Conservation (phyloP, 2,797 vertebrate genomes). For the Cercopithecus diana region DNA sequence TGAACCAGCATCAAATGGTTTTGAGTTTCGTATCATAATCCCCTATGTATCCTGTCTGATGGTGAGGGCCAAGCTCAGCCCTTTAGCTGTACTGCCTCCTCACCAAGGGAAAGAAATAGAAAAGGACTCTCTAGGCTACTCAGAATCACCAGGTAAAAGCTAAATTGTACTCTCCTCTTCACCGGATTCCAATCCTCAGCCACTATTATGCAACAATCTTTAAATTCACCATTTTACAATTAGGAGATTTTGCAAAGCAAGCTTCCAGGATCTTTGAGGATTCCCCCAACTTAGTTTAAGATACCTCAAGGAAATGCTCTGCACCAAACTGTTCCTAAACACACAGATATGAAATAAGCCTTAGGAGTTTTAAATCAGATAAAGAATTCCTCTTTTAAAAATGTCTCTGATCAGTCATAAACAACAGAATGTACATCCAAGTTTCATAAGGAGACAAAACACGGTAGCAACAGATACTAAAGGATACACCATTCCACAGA, state of each 20-base stretch:
- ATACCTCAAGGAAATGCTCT: not conserved
- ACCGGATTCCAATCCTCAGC: not conserved
- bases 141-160: not conserved
- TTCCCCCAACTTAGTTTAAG: not conserved
- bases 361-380: conserved; percentile 10
- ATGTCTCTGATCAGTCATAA: not conserved
- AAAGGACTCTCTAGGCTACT: not conserved
- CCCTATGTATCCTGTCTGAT: not conserved
- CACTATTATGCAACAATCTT: not conserved
- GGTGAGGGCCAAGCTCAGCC: not conserved
- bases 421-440: conserved; percentile 22
- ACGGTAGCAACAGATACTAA: not conserved
- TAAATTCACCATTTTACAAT: conserved; percentile 6
- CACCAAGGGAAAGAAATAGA: not conserved
- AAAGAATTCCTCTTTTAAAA: conserved; percentile 31
- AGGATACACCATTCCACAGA: conserved; percentile 41
- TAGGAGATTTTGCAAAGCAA: conserved; percentile 18
- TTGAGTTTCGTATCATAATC: not conserved
- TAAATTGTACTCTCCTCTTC: not conserved
- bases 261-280: not conserved
- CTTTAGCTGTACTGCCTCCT: not conserved
- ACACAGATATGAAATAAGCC: not conserved
- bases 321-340: not conserved
- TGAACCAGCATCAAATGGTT: not conserved
- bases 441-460: conserved; percentile 22